Percentiles rank a stretch among this genome's conserved stretches.
Conservation (phyloP, 37 sponge, comb jelly and placozoan species). For the Haliclona indistincta region DNA sequence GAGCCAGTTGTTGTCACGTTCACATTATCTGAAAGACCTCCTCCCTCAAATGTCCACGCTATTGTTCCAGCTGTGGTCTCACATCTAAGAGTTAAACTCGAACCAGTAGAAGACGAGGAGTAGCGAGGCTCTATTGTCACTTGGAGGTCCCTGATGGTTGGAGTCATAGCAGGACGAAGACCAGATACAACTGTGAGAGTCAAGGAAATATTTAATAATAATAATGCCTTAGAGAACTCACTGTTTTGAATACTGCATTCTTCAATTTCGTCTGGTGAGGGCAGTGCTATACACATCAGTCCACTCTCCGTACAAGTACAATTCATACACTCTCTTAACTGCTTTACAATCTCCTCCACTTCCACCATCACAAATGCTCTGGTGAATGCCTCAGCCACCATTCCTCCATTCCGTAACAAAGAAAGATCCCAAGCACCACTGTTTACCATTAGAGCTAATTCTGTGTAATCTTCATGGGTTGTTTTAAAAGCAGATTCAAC, state of each 20-base stretch:
- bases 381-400: conserved; percentile 65
- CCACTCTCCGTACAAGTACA: conserved; percentile 55
- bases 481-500: conserved; percentile 52
- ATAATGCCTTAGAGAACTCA: too few relatives aligned
- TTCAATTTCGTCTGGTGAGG: background rate
- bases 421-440: conserved; percentile 85
- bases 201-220: too few relatives aligned
- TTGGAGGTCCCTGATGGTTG: too few relatives aligned
- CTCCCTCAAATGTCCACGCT: too few relatives aligned
- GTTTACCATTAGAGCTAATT: conserved; percentile 50
- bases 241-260: background rate
- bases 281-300: background rate
- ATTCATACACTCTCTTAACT: conserved; percentile 44
- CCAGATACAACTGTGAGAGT: too few relatives aligned
- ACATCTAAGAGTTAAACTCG: too few relatives aligned
- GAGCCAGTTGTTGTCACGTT: too few relatives aligned
- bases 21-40: too few relatives aligned
- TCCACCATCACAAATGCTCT: conserved; percentile 68
- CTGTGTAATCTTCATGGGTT: conserved; percentile 72
- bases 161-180: too few relatives aligned
- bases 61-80: too few relatives aligned
- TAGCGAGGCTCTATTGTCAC: too few relatives aligned
- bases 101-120: too few relatives aligned
- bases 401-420: conserved; percentile 44
- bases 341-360: conserved; percentile 49